A percentile compares a stretch with the other conserved stretches of the same genome.
Evolutionary conservation across 92 coral and sea anemone genomes (phyloP).

Genomic region (Montipora capitata): DNA sequence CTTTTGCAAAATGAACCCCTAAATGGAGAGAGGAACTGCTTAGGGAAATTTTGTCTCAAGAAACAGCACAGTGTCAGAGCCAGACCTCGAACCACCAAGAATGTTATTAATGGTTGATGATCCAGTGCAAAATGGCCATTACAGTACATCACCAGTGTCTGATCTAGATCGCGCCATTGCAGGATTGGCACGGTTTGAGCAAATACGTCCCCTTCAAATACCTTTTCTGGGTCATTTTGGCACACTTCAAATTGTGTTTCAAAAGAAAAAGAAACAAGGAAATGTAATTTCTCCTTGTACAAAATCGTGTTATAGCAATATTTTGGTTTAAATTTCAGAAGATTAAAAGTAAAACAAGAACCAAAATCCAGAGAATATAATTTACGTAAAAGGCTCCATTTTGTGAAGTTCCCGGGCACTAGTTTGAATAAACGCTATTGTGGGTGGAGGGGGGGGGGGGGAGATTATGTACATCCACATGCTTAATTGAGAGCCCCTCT

Average conservation of each 20-base stretch:
- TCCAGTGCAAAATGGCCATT: too few species aligned
- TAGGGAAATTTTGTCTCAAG: neutral
- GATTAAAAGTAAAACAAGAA: neutral
- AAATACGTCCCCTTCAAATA: too few species aligned
- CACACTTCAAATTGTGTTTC: too few species aligned
- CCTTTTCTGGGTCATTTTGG: too few species aligned
- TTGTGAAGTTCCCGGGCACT: neutral
- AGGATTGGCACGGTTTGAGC: too few species aligned
- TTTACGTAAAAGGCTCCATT: neutral
- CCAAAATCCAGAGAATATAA: constrained; percentile 10
- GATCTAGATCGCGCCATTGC: too few species aligned
- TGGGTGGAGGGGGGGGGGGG: neutral
- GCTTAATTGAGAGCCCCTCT: constrained; percentile 5
- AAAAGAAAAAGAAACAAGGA: too few species aligned
- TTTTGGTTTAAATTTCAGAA: constrained; percentile 7
- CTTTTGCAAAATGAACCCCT: too few species aligned
- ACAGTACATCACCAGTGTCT: too few species aligned
- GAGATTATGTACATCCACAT: neutral
- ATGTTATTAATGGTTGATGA: too few species aligned
- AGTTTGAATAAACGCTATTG: constrained; percentile 4
- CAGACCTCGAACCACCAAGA: too few species aligned
- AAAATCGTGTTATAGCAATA: neutral
- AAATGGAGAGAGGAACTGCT: neutral
- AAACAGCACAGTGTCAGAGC: too few species aligned
- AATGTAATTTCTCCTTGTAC: neutral